phyloP scores from a whole-genome alignment of 2,113 vertebrate genomes.

The Microcebus griseorufus region DNA sequence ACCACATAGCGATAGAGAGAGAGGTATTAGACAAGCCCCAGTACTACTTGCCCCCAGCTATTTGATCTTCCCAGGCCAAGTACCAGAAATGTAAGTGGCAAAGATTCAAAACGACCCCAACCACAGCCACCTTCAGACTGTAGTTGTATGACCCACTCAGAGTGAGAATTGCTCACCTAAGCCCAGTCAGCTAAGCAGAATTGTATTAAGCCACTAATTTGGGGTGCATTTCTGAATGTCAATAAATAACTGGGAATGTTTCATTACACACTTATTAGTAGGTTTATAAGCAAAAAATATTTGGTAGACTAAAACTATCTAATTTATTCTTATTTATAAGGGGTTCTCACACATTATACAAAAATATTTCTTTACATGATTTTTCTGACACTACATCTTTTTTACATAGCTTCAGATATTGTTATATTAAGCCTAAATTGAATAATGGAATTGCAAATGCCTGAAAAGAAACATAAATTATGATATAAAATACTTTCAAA shows the following conservation, averaged over 20 bases:
- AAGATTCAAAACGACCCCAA: background rate
- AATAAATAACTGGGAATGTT: background rate
- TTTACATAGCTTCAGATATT: background rate
- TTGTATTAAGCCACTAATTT: background rate
- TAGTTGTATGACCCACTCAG: background rate
- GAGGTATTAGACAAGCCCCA: rapidly evolving
- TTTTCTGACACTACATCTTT: background rate
- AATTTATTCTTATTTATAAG: background rate
- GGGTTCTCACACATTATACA: background rate
- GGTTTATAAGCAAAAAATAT: background rate
- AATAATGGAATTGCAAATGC: background rate
- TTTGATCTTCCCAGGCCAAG: background rate
- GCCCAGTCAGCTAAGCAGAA: background rate
- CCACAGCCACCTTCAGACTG: background rate
- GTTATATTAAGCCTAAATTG: background rate
- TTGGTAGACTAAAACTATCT: background rate
- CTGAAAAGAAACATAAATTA: background rate
- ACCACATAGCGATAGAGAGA: background rate
- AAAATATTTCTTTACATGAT: background rate
- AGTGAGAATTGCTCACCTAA: background rate
- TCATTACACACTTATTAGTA: background rate
- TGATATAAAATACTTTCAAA: background rate
- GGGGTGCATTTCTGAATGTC: background rate
- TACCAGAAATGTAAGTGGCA: background rate
- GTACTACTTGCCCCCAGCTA: background rate